Conservation (phyloP, 2,797 vertebrate species). For the Sebastes elongatus region DNA sequence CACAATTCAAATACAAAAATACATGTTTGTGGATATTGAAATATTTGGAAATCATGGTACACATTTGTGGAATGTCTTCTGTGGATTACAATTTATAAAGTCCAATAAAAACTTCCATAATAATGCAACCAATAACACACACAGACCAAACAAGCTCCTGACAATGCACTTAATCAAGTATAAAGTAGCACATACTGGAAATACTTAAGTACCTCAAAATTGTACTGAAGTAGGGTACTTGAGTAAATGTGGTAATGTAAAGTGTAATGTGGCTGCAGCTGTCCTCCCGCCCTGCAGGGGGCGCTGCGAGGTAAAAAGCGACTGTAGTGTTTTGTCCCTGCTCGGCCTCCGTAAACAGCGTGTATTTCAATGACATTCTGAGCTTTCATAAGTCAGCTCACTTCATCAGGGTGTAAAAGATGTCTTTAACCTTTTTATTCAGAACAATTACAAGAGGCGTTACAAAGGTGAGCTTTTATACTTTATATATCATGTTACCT, state of each 20-base stretch:
- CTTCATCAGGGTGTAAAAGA: slow-evolving; percentile 17
- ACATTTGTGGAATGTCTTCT: too few relatives aligned
- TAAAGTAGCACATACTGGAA: neutral
- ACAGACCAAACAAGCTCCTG: too few relatives aligned
- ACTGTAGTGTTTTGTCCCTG: slow-evolving; percentile 19
- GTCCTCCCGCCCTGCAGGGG: slow-evolving; percentile 59
- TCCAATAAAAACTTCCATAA: too few relatives aligned
- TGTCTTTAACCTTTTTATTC: slow-evolving; percentile 73
- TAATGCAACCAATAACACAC: too few relatives aligned
- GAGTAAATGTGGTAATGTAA: neutral
- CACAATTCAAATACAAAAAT: too few relatives aligned
- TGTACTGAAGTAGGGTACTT: neutral
- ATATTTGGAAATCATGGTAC: too few relatives aligned
- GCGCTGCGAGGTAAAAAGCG: neutral
- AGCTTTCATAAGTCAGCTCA: slow-evolving; percentile 28
- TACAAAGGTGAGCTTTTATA: slow-evolving; percentile 61
- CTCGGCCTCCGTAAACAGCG: slow-evolving; percentile 63
- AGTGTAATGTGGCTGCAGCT: too few relatives aligned
- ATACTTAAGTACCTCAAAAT: neutral
- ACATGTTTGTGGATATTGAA: too few relatives aligned
- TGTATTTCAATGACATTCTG: slow-evolving; percentile 81
- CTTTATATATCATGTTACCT: neutral
- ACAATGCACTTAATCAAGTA: neutral
- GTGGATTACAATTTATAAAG: too few relatives aligned
- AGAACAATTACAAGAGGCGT: slow-evolving; percentile 57